A percentile compares a stretch with the other conserved stretches of the same genome.
Conservation (phyloP, 2,888 invertebrate genomes). For the Idaea straminata region DNA sequence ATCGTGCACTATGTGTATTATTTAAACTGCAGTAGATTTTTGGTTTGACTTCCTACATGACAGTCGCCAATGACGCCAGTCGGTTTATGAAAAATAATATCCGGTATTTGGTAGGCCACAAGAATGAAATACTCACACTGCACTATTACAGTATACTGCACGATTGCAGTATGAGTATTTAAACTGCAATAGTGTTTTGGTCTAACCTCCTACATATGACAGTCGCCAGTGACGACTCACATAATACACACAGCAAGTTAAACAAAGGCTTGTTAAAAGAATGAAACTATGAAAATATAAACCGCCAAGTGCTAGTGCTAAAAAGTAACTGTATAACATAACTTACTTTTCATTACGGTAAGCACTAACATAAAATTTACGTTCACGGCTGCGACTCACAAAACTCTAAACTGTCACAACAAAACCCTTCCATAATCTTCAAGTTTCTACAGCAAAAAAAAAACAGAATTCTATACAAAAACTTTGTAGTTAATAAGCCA, state of each 20-base stretch:
- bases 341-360: not conserved
- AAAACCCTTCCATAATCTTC: not conserved
- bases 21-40: too few relatives aligned
- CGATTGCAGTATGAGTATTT: too few relatives aligned
- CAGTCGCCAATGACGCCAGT: too few relatives aligned
- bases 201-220: too few relatives aligned
- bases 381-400: not conserved
- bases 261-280: not conserved
- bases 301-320: not conserved
- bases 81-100: too few relatives aligned
- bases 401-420: not conserved
- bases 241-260: not conserved
- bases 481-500: not conserved
- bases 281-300: not conserved
- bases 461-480: not conserved
- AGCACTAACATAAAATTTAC: not conserved
- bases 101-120: too few relatives aligned
- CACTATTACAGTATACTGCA: too few relatives aligned
- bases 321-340: not conserved
- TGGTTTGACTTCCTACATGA: too few relatives aligned
- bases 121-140: too few relatives aligned
- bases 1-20: too few relatives aligned
- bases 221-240: too few relatives aligned
- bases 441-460: not conserved
- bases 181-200: too few relatives aligned